Evolutionary conservation across 2,113 vertebrate species (phyloP).

Genomic region (Callipepla squamata): DNA sequence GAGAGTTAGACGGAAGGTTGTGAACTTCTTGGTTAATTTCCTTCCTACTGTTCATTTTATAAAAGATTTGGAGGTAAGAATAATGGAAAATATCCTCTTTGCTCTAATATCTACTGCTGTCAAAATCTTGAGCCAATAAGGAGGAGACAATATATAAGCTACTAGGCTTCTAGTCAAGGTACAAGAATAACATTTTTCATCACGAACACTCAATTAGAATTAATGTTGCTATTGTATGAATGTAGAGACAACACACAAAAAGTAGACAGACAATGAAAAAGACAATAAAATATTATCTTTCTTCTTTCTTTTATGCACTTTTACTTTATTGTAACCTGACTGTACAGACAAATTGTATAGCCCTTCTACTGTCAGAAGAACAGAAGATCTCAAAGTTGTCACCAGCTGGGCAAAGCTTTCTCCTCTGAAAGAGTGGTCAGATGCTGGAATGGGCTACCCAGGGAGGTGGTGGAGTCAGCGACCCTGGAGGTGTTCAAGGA

Average conservation of each 20-base stretch:
- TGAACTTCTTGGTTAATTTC: neutral
- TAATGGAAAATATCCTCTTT: neutral
- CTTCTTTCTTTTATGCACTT: neutral
- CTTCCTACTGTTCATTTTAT: neutral
- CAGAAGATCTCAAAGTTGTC: neutral
- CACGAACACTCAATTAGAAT: neutral
- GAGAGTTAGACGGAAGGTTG: neutral
- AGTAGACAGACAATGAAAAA: neutral
- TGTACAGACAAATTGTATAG: neutral
- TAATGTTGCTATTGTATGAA: neutral
- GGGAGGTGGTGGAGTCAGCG: no score
- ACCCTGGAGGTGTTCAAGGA: no score
- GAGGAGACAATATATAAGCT: neutral
- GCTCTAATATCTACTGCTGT: neutral
- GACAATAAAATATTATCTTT: fast-evolving
- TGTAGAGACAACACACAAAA: neutral
- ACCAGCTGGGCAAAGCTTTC: neutral
- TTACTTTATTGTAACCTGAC: neutral
- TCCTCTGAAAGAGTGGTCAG: no score
- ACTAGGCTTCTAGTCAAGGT: neutral
- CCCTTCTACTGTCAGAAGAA: neutral
- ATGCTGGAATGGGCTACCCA: no score
- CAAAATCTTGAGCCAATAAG: neutral
- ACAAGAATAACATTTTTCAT: neutral
- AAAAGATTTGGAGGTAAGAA: neutral